Base-by-base conservation (phyloP, 2,888 invertebrate species). In the Polyommatus icarus region DNA sequence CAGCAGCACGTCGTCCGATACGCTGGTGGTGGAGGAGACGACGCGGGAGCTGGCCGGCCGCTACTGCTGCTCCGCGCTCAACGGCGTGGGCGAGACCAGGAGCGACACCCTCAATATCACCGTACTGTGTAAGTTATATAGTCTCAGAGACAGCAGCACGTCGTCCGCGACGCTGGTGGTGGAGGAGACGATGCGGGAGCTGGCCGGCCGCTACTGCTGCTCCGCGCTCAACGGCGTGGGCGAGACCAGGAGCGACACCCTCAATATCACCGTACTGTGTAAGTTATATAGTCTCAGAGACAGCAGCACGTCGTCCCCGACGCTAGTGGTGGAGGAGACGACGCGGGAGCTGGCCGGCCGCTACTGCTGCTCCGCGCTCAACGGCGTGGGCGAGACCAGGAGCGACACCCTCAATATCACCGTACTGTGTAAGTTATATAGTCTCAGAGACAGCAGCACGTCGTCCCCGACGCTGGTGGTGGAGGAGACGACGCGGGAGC, bases 11-110 rank as follows among this genome's bases (percentile, higher is more conserved):
- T 81, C 85, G 0, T 87, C 88, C 0, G 83, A 85, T 4, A 83
- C 82, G 40, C 83, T 93, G 72, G 76, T 85, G 7, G 83, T 92
- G 6, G 89, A 91, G 59, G 92, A 93, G 77, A 84, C 87, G 7
- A 87, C 87, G n/a, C 83, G 92, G 0, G 83, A 82, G 1, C 92
- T 90, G 81, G 86, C 91, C 0, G 94, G 94, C 0, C 84, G 85
- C 8, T 94, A 94, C 85, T 86, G 92, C 10, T 94, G 93, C 82
- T 87, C 90, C 1, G 93, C 93, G 0, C 81, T 79, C 24, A 94
- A 93, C 83, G 85, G 83, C 24, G 83, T 92, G 18, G 93, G 93
- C 0, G 89, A 90, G 79, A 92, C 92, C 0, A 85, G 89, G 71
- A 87, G 92, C 0, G 91, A 93, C 18, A 84, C 85, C 40, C 83